These are phyloP conservation scores for Moxostoma hubbsi DNA, from an alignment of 2,797 vertebrate species.

Conservation along the genomic window DNA sequence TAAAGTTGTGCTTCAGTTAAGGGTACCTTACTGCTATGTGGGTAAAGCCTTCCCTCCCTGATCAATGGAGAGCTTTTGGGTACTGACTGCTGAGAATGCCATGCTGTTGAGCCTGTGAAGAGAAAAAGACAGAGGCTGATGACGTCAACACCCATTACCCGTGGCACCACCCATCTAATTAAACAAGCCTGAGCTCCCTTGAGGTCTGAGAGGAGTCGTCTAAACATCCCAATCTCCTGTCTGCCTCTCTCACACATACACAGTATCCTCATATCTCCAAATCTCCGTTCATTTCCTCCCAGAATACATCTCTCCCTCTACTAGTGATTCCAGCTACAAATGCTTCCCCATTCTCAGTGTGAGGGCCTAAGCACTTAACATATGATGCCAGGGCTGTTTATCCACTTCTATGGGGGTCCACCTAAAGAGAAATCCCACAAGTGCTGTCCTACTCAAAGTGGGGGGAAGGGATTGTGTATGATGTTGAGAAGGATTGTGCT, in stretches of 20 bases:
- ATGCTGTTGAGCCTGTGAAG: conserved; percentile 30
- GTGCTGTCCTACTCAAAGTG: conserved; percentile 45
- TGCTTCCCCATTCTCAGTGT: conserved; percentile 32
- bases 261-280: conserved; percentile 48
- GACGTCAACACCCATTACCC: conserved; percentile 54
- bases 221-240: conserved; percentile 60
- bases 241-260: conserved; percentile 37
- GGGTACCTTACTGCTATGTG: conserved; percentile 31
- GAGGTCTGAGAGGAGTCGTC: conserved; percentile 56
- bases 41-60: conserved; percentile 32
- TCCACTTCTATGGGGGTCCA: conserved; percentile 39
- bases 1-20: conserved; percentile 23
- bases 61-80: conserved; percentile 57
- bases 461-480: conserved; percentile 34
- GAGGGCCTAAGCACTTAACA: conserved; percentile 32
- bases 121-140: conserved; percentile 9
- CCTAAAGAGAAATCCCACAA: conserved; percentile 52
- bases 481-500: conserved; percentile 19
- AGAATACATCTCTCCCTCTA: conserved; percentile 48
- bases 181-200: conserved; percentile 55
- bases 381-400: conserved; percentile 42
- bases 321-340: conserved; percentile 54
- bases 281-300: conserved; percentile 56
- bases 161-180: conserved; percentile 55
- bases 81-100: conserved; percentile 39